Conservation (phyloP, 2,113 vertebrate species). For the Zosterops lateralis region DNA sequence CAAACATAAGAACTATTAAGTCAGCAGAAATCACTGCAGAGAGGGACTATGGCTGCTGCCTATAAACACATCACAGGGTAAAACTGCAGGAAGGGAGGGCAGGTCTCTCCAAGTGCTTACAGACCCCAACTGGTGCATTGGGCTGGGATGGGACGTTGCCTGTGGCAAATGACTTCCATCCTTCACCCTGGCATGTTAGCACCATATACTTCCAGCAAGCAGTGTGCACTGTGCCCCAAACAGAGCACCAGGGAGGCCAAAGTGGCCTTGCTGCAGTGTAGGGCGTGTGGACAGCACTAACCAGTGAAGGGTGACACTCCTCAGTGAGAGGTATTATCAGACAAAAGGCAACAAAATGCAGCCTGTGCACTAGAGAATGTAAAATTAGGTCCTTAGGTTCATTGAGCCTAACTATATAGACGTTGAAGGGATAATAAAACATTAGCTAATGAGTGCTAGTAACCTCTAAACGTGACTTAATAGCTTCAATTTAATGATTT, state of each 20-base stretch:
- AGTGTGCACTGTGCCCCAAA: background rate
- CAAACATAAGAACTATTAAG: background rate
- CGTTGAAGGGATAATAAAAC: background rate
- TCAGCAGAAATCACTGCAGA: conserved; percentile 19
- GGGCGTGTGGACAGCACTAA: background rate
- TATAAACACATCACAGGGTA: background rate
- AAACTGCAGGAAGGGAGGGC: background rate
- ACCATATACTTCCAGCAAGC: background rate
- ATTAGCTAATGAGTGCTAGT: background rate
- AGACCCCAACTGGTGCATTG: background rate
- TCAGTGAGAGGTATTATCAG: background rate
- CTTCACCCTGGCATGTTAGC: background rate
- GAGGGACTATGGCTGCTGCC: background rate
- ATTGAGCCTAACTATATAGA: background rate
- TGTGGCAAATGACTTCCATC: background rate
- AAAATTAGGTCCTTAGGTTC: background rate
- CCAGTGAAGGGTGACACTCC: background rate
- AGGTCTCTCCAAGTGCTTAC: background rate
- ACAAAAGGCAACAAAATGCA: background rate
- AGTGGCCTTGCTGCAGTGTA: background rate
- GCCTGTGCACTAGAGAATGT: background rate
- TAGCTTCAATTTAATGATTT: background rate
- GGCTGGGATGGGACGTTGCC: background rate
- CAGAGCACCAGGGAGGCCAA: background rate
- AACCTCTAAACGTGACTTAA: background rate